A percentile compares a stretch with the other conserved stretches of the same genome.
Conservation (phyloP, 2,888 invertebrate species). For the Ochropleura leucogaster region DNA sequence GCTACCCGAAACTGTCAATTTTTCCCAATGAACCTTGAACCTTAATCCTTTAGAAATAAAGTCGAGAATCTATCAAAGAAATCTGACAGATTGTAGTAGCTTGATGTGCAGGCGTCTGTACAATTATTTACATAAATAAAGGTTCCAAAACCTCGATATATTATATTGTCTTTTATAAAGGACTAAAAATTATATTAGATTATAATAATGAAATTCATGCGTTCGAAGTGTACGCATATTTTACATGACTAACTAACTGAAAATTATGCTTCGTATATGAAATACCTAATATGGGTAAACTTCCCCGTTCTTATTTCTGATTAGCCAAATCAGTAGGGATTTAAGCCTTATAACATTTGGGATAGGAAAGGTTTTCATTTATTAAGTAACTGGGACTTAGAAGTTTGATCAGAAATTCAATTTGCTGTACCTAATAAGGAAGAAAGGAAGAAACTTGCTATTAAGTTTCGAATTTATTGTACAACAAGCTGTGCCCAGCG, state of each 20-base stretch:
- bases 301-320: conserved; percentile 30
- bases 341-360: conserved; percentile 13
- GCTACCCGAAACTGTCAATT: no score
- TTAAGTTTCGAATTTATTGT: background rate
- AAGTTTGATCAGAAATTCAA: conserved; percentile 15
- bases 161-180: no score
- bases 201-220: background rate
- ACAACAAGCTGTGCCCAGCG: no score
- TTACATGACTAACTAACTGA: conserved; percentile 12
- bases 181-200: no score
- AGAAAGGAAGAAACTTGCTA: background rate
- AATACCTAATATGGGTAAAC: conserved; percentile 10
- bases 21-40: no score
- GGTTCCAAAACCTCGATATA: no score
- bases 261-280: conserved; percentile 5
- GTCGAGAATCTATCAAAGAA: no score
- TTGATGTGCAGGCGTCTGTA: no score
- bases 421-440: background rate
- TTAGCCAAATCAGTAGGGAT: conserved; percentile 38
- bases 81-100: no score
- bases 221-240: conserved; percentile 2
- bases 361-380: background rate
- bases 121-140: no score
- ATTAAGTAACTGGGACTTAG: conserved; percentile 4
- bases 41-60: no score